A percentile compares a stretch with the other conserved stretches of the same genome.
Evolutionary conservation across 35 echinoderm and acorn worm genomes (phyloP).

Genomic region (Ophioderma brevispina): DNA sequence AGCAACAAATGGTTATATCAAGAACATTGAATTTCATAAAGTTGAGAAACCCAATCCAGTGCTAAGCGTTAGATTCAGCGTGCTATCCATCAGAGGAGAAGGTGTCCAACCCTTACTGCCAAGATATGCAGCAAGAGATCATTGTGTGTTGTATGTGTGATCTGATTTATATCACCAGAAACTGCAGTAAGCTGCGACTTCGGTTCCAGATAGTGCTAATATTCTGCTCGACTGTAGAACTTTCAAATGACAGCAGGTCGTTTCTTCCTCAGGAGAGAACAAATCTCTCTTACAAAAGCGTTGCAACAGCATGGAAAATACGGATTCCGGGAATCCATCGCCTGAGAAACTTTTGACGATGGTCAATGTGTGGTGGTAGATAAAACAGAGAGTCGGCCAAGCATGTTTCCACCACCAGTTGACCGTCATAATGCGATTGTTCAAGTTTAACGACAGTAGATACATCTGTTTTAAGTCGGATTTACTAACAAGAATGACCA

Average conservation of each 20-base stretch:
- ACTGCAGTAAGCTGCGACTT: background rate
- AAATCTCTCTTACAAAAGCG: background rate
- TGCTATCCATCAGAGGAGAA: background rate
- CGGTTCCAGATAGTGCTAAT: slow-evolving; percentile 20
- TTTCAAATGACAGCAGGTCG: no score
- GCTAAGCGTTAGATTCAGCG: no score
- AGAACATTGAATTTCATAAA: no score
- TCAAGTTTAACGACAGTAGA: background rate
- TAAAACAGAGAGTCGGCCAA: no score
- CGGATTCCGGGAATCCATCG: background rate
- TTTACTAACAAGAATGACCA: slow-evolving; percentile 8
- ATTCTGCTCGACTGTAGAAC: no score
- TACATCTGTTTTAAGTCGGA: background rate
- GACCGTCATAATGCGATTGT: no score
- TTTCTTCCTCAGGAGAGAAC: no score
- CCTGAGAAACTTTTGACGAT: slow-evolving; percentile 7
- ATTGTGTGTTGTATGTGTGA: slow-evolving; percentile 21
- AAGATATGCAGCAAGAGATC: background rate
- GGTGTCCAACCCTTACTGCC: background rate
- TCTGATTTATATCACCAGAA: slow-evolving; percentile 8
- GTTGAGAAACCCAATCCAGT: no score
- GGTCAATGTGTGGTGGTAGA: no score
- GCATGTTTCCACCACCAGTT: no score
- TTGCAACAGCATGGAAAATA: slow-evolving; percentile 7
- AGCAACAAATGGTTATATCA: slow-evolving; percentile 36